Evolutionary conservation across 2,113 vertebrate genomes (phyloP), one percentile per base, ranked within the genome.

Genomic region (Periophthalmus modestus): DNA sequence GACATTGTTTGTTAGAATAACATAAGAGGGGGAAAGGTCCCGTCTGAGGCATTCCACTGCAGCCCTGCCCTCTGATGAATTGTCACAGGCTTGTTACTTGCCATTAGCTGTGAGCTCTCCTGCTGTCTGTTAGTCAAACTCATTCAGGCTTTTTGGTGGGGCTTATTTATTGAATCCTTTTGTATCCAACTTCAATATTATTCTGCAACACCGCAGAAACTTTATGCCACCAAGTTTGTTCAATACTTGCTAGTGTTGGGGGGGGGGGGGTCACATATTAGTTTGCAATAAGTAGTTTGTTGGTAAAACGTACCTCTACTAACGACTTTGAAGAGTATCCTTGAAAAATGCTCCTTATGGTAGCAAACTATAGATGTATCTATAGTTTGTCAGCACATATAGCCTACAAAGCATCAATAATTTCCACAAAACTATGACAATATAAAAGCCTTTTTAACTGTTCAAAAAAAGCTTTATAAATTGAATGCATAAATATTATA

Each of bases 81-180:
- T 92, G 92, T 92, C 92, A 92, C 92, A 92, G 91, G 92, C 92
- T 92, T 93, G 90, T 93, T 93, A 93, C 90, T 93, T 93, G 88
- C 91, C 85, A 89, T 91, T 92, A 91, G 86, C 90, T 92, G 90
- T 84, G 85, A 85, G 83, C 87, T 79, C 91, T 90, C 90, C 87
- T 85, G 78, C 87, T 84, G 82, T 89, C 89, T 88, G 84, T 86
- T 90, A 89, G 89, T 85, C 87, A 86, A 90, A 89, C 90, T 92
- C 89, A 92, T 93, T 91, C 91, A 91, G 89, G 92, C 88, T 89
- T 89, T 89, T 88, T 68, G 79, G 82, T 82, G 85, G 85, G 82
- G 90, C 92, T 92, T 90, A 88, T 59, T 88, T 68, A 87, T 84
- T 91, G 82, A 90, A 89, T 84, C 79, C 82, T 80, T 85, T 84